phyloP scores from a whole-genome alignment of 2,113 vertebrate genomes.

The Marmota monax region DNA sequence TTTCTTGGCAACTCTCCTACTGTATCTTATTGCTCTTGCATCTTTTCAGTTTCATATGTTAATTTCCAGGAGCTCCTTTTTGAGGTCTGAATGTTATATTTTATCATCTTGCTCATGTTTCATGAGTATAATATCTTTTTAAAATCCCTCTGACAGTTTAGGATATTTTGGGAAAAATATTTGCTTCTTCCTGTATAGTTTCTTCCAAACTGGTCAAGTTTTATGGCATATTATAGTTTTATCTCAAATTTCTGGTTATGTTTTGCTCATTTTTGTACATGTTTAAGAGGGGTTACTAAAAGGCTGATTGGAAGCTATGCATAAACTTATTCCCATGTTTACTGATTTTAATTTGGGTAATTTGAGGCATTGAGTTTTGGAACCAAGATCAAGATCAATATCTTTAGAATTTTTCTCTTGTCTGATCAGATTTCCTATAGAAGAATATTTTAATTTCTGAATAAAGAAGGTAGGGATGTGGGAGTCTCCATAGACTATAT shows the following conservation, averaged over 20 bases:
- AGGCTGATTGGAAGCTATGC: neutral
- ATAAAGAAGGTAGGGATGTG: neutral
- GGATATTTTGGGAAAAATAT: neutral
- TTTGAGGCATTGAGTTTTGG: slow-evolving; percentile 43
- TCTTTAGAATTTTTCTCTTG: slow-evolving; percentile 38
- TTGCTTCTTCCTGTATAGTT: slow-evolving; percentile 34
- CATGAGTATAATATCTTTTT: neutral
- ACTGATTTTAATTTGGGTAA: neutral
- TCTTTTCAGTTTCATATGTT: slow-evolving; percentile 39
- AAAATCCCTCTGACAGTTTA: slow-evolving; percentile 21
- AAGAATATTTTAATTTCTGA: slow-evolving; percentile 40
- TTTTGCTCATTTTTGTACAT: slow-evolving; percentile 20
- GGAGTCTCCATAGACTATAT: neutral
- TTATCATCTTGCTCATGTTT: slow-evolving; percentile 13
- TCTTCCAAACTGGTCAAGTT: neutral
- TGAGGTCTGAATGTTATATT: slow-evolving; percentile 34
- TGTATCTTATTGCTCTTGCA: slow-evolving; percentile 2
- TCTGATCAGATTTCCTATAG: slow-evolving; percentile 4
- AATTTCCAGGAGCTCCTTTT: slow-evolving; percentile 9
- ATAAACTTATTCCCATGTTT: neutral
- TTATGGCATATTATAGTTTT: slow-evolving; percentile 25
- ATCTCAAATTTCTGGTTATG: neutral
- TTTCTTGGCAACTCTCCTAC: neutral
- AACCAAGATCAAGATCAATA: slow-evolving; percentile 21
- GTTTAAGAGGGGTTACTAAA: slow-evolving; percentile 29